Percentiles rank a stretch among this genome's conserved stretches.
Evolutionary conservation across 2,797 vertebrate species (phyloP).

Genomic region (Saguinus oedipus): DNA sequence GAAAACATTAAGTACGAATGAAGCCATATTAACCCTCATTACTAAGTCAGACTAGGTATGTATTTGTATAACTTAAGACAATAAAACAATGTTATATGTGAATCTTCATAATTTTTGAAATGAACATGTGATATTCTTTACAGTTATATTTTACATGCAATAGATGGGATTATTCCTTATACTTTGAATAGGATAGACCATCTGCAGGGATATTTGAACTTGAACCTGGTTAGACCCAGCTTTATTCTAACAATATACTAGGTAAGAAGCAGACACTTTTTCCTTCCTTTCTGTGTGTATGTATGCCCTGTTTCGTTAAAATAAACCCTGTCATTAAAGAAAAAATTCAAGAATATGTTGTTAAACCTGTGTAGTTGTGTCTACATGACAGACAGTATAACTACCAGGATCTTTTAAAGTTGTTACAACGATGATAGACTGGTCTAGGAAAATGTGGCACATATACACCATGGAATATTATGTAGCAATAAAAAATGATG

Average conservation of each 20-base stretch:
- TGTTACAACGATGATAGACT: neutral
- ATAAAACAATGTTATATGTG: neutral
- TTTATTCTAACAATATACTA: neutral
- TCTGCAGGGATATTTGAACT: neutral
- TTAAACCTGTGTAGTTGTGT: neutral
- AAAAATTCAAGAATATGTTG: neutral
- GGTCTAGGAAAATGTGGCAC: too few species aligned
- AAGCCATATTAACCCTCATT: conserved; percentile 34
- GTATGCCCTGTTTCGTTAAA: neutral
- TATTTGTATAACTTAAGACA: conserved; percentile 42
- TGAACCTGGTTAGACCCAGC: neutral
- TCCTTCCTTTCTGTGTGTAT: neutral
- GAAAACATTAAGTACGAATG: conserved; percentile 63
- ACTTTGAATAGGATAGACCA: neutral
- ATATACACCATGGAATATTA: too few species aligned
- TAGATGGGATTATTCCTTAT: neutral
- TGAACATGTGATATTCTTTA: neutral
- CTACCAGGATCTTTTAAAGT: neutral
- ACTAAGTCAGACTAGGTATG: neutral
- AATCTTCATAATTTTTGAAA: conserved; percentile 2
- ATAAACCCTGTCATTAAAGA: neutral
- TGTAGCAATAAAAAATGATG: too few species aligned
- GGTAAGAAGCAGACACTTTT: neutral
- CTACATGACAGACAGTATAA: neutral
- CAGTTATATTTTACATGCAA: neutral